Conservation (phyloP, 2,113 vertebrate species). For the Geococcyx californianus region DNA sequence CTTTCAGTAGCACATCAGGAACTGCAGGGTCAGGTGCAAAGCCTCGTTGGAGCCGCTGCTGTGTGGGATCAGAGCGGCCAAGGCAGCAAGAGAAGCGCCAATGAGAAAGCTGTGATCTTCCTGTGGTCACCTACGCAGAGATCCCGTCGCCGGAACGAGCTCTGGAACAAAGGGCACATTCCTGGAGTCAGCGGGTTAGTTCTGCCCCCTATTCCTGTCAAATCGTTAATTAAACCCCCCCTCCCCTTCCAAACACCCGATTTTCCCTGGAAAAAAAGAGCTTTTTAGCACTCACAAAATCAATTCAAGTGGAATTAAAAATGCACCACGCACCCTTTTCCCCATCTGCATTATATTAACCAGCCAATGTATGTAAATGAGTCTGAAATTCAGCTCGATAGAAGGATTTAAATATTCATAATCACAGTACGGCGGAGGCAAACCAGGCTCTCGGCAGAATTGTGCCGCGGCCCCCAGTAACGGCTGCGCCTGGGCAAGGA, state of each 20-base stretch:
- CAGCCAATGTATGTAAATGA: slow-evolving; percentile 70
- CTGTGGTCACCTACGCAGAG: background rate
- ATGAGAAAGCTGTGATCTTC: background rate
- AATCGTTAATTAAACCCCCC: background rate
- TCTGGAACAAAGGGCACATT: background rate
- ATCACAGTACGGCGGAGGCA: background rate
- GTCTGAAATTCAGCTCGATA: slow-evolving; percentile 31
- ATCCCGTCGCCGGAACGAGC: background rate
- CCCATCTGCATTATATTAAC: background rate
- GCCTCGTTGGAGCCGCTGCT: background rate
- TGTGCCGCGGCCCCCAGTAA: too few species aligned
- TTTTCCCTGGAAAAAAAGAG: background rate
- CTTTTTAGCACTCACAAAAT: background rate
- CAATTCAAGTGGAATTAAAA: background rate
- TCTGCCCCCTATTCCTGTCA: background rate
- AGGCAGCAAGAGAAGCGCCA: background rate
- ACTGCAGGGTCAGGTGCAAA: background rate
- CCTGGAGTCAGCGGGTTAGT: background rate
- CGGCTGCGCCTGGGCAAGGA: too few species aligned
- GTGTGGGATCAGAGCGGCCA: background rate
- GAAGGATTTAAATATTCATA: slow-evolving; percentile 57
- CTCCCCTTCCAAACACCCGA: background rate
- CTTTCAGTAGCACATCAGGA: background rate
- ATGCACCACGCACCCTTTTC: background rate
- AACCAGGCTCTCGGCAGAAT: too few species aligned